Evolutionary conservation across 2,888 invertebrate genomes (phyloP), one percentile per base, ranked within the genome.

Genomic region (Matsumyia berberina): DNA sequence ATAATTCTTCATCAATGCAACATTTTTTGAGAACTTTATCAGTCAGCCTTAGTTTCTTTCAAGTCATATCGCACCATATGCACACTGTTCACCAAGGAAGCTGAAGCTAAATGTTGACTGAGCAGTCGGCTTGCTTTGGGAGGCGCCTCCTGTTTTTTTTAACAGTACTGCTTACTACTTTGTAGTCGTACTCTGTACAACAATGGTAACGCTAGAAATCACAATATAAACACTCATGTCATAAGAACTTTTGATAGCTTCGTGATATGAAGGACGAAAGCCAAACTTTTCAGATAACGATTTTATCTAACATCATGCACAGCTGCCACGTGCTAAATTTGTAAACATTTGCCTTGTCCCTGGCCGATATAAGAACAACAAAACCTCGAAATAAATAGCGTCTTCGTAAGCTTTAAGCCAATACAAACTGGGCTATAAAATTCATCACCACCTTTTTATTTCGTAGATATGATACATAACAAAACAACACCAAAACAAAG

Each of bases 311-410:
- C 24, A 0, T 44, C 7, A 15, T 31, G 7, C 53, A 15, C 17
- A 44, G 7, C 7, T 29, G 11, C 17, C 46, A 33, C 44, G 8
- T 17, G 33, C n/a, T 17, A 11, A 0, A 6, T 17, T 19, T n/a
- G 46, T 19, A 35, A 19, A 35, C 19, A 19, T 64, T 46, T 33
- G 8, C 24, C 35, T 33, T 49, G 37, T n/a, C 49, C 24, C 37
- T 51, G 64, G 46, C 62, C 62, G 33, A 62, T 31, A 44, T 17
- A 62, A 11, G 33, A 33, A 11, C 24, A 24, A 24, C 24, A 62
- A 5, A n/a, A 19, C 64, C 49, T 49, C 24, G 7, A 35, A 17
- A 2, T 17, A 2, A 15, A 44, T 42, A 12, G 42, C 39, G 15
- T 19, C 19, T 37, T 39, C 31, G n/a, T 12, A 29, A 51, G 12